phyloP scores from a whole-genome alignment of 1,140 invertebrate genomes.

The Camponotus pennsylvanicus region DNA sequence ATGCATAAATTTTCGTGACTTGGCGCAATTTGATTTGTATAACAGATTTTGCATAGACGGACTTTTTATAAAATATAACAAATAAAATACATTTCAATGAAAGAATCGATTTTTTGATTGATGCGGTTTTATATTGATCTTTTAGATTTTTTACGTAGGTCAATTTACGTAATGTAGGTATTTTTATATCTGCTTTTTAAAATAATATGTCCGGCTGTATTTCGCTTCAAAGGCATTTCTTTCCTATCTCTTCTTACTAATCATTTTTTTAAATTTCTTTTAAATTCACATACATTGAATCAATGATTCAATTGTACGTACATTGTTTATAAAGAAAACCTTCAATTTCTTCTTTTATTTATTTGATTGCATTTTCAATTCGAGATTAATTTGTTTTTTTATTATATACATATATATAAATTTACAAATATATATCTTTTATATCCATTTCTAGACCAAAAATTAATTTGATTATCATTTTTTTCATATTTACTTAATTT shows the following conservation, averaged over 20 bases:
- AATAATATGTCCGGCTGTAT: slow-evolving; percentile 16
- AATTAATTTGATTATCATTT: not conserved
- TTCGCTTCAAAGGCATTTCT: not conserved
- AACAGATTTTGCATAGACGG: slow-evolving; percentile 1
- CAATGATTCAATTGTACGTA: not conserved
- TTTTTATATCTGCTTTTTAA: slow-evolving; percentile 25
- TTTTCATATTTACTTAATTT: not conserved
- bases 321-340: not conserved
- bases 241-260: not conserved
- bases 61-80: slow-evolving; percentile 15
- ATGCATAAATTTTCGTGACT: slow-evolving; percentile 51
- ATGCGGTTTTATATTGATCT: not conserved
- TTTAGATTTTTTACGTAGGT: not conserved
- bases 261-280: not conserved
- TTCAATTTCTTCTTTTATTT: not conserved
- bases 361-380: not conserved
- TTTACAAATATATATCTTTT: slow-evolving; percentile 1
- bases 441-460: not conserved
- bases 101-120: not conserved
- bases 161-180: not conserved
- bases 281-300: not conserved
- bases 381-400: not conserved
- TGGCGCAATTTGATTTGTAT: slow-evolving; percentile 61
- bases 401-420: not conserved
- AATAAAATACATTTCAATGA: not conserved